A percentile compares a stretch with the other conserved stretches of the same genome.
Evolutionary conservation across 2,888 invertebrate species (phyloP).

Genomic region (Lepidocyrtoides sp.): DNA sequence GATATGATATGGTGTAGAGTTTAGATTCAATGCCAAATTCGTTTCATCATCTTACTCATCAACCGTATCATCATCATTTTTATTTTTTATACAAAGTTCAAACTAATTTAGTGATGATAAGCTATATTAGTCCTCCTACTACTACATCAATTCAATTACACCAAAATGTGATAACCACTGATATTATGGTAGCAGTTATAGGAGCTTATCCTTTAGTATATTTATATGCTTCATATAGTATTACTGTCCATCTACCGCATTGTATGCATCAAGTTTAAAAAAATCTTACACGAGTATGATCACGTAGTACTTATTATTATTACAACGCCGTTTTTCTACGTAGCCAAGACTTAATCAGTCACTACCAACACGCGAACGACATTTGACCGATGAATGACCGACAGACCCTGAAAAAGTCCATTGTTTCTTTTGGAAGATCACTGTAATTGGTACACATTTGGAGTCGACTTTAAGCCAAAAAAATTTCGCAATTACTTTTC

Average conservation of each 20-base stretch:
- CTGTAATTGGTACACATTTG: not conserved
- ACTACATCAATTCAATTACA: no score
- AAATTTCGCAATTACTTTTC: no score
- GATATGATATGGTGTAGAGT: not conserved
- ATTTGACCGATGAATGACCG: constrained; percentile 44
- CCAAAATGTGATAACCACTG: no score
- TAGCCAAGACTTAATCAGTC: not conserved
- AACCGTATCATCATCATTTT: constrained; percentile 45
- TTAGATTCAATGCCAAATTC: constrained; percentile 64
- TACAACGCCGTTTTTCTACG: not conserved
- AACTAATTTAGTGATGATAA: no score
- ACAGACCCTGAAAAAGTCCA: constrained; percentile 25
- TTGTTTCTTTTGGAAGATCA: not conserved
- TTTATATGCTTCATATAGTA: not conserved
- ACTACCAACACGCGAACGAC: not conserved
- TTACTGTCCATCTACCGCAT: constrained; percentile 14
- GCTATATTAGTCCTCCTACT: no score
- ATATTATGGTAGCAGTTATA: no score
- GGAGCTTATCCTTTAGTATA: no score
- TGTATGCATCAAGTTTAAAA: constrained; percentile 5
- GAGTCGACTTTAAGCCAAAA: not conserved
- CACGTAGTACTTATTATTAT: not conserved
- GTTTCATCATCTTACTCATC: constrained; percentile 60
- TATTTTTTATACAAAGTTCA: not conserved
- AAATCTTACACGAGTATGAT: constrained; percentile 8